A percentile compares a stretch with the other conserved stretches of the same genome.
Conservation (phyloP, 2,113 vertebrate genomes). For the Anarrhichthys ocellatus region DNA sequence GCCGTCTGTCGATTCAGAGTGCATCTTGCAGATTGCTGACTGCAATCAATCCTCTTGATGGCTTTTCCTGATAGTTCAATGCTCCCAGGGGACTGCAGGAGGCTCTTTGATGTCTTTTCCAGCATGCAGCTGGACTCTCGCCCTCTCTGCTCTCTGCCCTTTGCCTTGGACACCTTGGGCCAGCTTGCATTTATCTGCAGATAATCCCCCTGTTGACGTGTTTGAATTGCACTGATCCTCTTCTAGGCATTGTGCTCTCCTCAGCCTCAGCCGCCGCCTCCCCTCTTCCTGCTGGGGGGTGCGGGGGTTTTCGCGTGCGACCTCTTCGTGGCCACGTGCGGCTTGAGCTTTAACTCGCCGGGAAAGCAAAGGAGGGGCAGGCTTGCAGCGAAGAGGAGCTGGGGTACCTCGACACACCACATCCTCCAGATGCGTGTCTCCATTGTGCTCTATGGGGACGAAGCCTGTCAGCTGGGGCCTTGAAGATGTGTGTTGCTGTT, state of each 20-base stretch:
- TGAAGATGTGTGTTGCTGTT: slow-evolving; percentile 26
- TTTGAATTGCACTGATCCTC: slow-evolving; percentile 78
- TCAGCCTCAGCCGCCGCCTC: slow-evolving; percentile 70
- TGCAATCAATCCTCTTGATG: slow-evolving; percentile 74
- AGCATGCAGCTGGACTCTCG: slow-evolving; percentile 68
- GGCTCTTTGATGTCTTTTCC: slow-evolving; percentile 76
- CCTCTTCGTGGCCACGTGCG: slow-evolving; percentile 1
- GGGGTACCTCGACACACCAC: slow-evolving; percentile 45
- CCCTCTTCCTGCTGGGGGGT: slow-evolving; percentile 35
- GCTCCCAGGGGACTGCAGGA: slow-evolving; percentile 18
- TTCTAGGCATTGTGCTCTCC: slow-evolving; percentile 70
- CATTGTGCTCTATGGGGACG: slow-evolving; percentile 27
- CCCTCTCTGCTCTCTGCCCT: slow-evolving; percentile 69
- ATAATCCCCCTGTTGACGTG: slow-evolving; percentile 72
- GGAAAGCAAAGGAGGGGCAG: slow-evolving; percentile 35
- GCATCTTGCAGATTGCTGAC: slow-evolving; percentile 72
- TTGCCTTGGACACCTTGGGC: slow-evolving; percentile 54
- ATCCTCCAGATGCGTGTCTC: slow-evolving; percentile 34
- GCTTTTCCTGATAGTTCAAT: slow-evolving; percentile 28
- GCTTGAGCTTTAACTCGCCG: slow-evolving; percentile 15
- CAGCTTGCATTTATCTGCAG: slow-evolving; percentile 68
- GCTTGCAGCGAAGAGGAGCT: slow-evolving; percentile 47
- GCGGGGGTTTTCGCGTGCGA: slow-evolving; percentile 7
- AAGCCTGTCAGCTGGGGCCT: slow-evolving; percentile 39
- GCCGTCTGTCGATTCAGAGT: slow-evolving; percentile 33